Evolutionary conservation across 1,140 invertebrate genomes (phyloP), one percentile per base, ranked within the genome.

Genomic region (Drosophila paulistorum): DNA sequence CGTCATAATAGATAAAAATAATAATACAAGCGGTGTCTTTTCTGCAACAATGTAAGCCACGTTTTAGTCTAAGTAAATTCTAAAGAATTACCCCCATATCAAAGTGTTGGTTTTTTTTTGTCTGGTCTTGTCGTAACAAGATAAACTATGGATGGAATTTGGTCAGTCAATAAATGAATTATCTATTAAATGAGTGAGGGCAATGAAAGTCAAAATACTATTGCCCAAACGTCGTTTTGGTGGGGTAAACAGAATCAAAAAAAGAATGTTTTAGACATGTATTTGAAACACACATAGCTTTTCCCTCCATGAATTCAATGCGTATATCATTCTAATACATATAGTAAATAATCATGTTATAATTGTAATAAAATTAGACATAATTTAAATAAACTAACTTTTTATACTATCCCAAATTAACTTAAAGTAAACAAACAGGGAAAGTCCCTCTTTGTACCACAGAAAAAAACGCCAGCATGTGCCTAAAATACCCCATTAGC

Each of bases 71-170:
- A 60, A 42, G 64, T 65, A 48, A 71, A 84, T 74, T 62, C 69
- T 70, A 76, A 76, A 54, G 51, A 68, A 76, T 65, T 65, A 70
- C 76, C 51, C 33, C 73, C 58, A 77, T 68, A 77, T 70, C 54
- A 77, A 39, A 39, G 11, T 39, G 37, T 11, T 11, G 1, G 23
- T 10, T 10, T 48, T 48, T 48, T 48, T 7, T 45, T 45, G 30
- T 30, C n/a, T 45, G 9, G 1, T 48, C 74, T 62, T 55, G 45
- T 63, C 48, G 71, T 57, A 77, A 77, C 20, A 51, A 51, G 45
- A 51, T 51, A 20, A 51, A 51, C 9, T 11, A 23, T 48, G 6
- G 9, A 9, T 7, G 1, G 17, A 48, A 48, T 17, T 45, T 45
- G 14, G 42, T 17, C 7, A 6, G 7, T 7, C 6, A 20, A 20